Base-by-base conservation (phyloP, 2,113 vertebrate genomes). In the Nansenia antarctica region DNA sequence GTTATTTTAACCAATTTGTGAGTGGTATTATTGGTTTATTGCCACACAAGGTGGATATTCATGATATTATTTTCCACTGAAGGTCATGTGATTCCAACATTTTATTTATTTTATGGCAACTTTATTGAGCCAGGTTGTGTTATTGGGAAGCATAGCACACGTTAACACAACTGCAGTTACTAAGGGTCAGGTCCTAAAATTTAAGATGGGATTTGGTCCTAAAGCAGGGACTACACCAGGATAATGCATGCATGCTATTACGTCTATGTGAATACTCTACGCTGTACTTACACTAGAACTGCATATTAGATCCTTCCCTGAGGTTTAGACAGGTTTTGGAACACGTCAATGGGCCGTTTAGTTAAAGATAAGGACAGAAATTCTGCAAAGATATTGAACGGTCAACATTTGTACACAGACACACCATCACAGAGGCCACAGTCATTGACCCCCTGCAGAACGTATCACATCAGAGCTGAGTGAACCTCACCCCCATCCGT, bases 1-100 rank as follows among this genome's bases (percentile, higher is more conserved):
- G 91, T 89, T 91, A 91, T 90, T 90, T 88, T 82, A 84, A 63
- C 78, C 66, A 61, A 77, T 62, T 24, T 3, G 20, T 7, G 39
- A 34, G 14, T 15, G 27, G 26, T 47, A 6, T 31, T 22, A 22
- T 49, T 31, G 27, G 1, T 30, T 8, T 60, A 34, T 34, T 11
- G 9, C 22, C 18, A 29, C 24, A 31, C 4, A 14, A 9, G 9
- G 3, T 3, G 42, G 2, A 27, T 42, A 24, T 42, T 42, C 8
- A 35, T 24, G 39, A 11, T 15, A 1, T 18, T 18, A 34, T 35
- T 11, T 12, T 9, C n/a, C 31, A 5, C 9, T 35, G 11, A 60
- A 60, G 2, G 20, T 32, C 9, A 32, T 34, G 15, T 32, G 18
- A 18, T 15, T 6, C n/a, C n/a, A n/a, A n/a, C n/a, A n/a, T 59